phyloP scores from a whole-genome alignment of 2,888 invertebrate genomes.

The Leucozona laternaria region DNA sequence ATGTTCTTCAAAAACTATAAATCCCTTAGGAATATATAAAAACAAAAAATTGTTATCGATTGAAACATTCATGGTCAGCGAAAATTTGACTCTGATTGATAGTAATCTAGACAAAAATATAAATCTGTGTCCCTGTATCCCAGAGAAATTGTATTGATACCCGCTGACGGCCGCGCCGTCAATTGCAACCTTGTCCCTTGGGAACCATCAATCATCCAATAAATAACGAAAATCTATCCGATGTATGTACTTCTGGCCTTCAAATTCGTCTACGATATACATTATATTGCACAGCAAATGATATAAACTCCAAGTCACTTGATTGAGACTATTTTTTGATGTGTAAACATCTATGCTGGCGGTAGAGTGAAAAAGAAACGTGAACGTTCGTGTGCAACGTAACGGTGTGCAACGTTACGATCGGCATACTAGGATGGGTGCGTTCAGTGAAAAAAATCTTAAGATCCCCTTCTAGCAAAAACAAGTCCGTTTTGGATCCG shows the following conservation, averaged over 20 bases:
- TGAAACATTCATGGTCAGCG: slow-evolving; percentile 14
- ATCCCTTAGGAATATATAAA: background rate
- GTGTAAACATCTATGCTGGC: too few relatives aligned
- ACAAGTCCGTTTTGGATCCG: too few relatives aligned
- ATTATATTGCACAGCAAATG: background rate
- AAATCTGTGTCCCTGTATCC: background rate
- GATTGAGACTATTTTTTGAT: background rate
- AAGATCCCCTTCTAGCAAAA: too few relatives aligned
- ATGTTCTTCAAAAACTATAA: too few relatives aligned
- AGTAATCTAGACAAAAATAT: background rate
- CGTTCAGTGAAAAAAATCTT: too few relatives aligned
- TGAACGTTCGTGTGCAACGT: too few relatives aligned
- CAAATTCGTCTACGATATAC: background rate
- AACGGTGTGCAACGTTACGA: too few relatives aligned
- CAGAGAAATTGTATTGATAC: background rate
- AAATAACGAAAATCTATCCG: slow-evolving; percentile 46
- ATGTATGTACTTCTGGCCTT: slow-evolving; percentile 12
- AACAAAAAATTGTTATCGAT: background rate
- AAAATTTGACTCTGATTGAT: slow-evolving; percentile 1
- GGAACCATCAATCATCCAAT: slow-evolving; percentile 27
- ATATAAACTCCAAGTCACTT: background rate
- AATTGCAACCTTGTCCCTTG: slow-evolving; percentile 22
- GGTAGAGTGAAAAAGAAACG: too few relatives aligned
- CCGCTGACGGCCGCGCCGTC: background rate
- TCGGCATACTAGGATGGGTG: too few relatives aligned